phyloP scores from a whole-genome alignment of 2,888 invertebrate genomes.

The Orthosia cruda region DNA sequence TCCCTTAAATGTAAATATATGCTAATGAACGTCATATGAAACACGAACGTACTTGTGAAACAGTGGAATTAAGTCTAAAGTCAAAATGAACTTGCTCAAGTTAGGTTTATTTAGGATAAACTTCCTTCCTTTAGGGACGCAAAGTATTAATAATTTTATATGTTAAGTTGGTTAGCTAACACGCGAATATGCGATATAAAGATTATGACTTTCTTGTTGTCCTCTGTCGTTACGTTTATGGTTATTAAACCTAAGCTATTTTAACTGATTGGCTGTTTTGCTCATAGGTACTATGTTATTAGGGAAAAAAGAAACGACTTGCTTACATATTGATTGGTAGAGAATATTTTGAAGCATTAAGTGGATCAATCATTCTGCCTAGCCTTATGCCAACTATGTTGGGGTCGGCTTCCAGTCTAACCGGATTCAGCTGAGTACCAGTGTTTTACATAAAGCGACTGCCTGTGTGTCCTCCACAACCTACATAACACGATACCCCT shows the following conservation, averaged over 20 bases:
- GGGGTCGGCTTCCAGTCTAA: no score
- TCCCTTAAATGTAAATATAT: constrained; percentile 41
- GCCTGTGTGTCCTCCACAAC: no score
- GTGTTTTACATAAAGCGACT: no score
- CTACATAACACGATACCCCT: no score
- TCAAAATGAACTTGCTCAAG: constrained; percentile 25
- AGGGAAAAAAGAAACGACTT: no score
- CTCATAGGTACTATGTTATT: not conserved
- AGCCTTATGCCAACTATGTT: no score
- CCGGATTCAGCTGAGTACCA: no score
- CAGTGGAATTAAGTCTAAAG: constrained; percentile 26
- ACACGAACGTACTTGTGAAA: constrained; percentile 5
- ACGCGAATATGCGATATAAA: not conserved
- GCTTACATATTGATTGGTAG: no score
- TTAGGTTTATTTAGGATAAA: constrained; percentile 27
- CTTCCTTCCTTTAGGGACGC: not conserved
- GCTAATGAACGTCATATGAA: constrained; percentile 36
- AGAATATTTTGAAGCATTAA: no score
- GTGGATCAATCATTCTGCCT: no score
- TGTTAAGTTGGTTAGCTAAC: constrained; percentile 4
- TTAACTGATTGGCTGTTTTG: not conserved
- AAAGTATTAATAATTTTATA: constrained; percentile 17
- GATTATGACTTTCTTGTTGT: constrained; percentile 8
- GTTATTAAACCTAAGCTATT: not conserved
- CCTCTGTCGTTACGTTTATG: not conserved